Conservation (phyloP, 1,140 invertebrate genomes). For the Drosophila obscura region DNA sequence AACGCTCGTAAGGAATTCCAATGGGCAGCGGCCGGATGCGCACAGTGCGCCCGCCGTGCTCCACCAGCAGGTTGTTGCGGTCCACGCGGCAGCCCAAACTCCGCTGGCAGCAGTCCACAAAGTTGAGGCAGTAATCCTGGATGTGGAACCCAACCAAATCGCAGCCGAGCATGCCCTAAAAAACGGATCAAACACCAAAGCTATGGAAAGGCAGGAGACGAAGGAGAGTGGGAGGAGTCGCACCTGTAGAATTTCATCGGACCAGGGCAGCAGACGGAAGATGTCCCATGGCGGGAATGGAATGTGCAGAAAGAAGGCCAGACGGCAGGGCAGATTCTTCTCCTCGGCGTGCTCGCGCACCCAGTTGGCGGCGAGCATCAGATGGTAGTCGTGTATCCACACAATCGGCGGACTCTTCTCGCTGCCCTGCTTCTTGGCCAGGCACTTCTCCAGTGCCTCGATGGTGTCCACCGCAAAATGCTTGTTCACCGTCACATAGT, state of each 20-base stretch:
- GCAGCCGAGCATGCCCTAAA: slow-evolving; percentile 91
- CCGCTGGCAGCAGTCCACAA: slow-evolving; percentile 95
- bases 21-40: slow-evolving; percentile 93
- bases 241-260: slow-evolving; percentile 93
- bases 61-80: slow-evolving; percentile 92
- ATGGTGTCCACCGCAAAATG: slow-evolving; percentile 92
- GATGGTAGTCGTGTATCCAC: slow-evolving; percentile 96
- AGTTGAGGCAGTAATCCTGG: slow-evolving; percentile 95
- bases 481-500: slow-evolving; percentile 92
- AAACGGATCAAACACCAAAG: background rate
- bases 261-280: slow-evolving; percentile 94
- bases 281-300: slow-evolving; percentile 97
- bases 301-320: slow-evolving; percentile 96
- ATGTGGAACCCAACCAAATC: slow-evolving; percentile 97
- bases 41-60: slow-evolving; percentile 93
- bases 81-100: slow-evolving; percentile 94
- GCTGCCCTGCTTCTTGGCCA: slow-evolving; percentile 85
- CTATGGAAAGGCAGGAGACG: background rate
- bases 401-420: slow-evolving; percentile 89
- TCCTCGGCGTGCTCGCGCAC: slow-evolving; percentile 92
- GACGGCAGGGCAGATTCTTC: slow-evolving; percentile 89
- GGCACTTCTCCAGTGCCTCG: slow-evolving; percentile 87
- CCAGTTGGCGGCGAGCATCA: slow-evolving; percentile 95
- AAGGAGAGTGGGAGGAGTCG: slow-evolving; percentile 6
- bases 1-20: slow-evolving; percentile 94